phyloP scores from a whole-genome alignment of 2,113 vertebrate species.

The Cyprinus carpio region DNA sequence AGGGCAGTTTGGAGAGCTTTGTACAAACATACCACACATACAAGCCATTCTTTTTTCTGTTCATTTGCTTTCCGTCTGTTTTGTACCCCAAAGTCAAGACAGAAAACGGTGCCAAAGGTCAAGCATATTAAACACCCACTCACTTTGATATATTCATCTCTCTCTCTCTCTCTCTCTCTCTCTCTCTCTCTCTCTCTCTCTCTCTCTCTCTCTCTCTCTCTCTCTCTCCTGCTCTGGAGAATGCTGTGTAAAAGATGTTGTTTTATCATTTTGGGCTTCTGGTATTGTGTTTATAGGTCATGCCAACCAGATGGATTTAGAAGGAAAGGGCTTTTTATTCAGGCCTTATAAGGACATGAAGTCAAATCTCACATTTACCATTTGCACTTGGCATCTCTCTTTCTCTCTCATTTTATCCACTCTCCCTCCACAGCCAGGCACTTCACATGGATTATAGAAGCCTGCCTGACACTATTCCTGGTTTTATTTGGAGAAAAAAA shows the following conservation, averaged over 20 bases:
- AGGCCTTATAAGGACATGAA: constrained; percentile 51
- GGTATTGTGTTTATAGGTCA: constrained; percentile 61
- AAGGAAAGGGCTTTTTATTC: constrained; percentile 60
- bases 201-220: not conserved
- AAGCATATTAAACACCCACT: constrained; percentile 58
- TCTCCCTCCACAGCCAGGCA: not conserved
- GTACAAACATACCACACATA: constrained; percentile 38
- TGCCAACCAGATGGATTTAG: constrained; percentile 65
- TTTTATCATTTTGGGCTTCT: constrained; percentile 65
- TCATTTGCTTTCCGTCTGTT: constrained; percentile 12
- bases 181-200: not conserved
- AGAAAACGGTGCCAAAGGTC: constrained; percentile 51
- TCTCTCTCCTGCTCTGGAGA: constrained; percentile 24
- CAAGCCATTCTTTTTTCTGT: constrained; percentile 1
- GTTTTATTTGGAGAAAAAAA: not conserved
- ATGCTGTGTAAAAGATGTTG: constrained; percentile 37
- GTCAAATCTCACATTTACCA: constrained; percentile 31
- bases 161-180: constrained; percentile 25
- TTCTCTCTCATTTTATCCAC: constrained; percentile 1
- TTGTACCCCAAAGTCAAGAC: constrained; percentile 61
- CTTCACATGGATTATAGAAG: constrained; percentile 5
- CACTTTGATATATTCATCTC: constrained; percentile 54
- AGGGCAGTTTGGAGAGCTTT: constrained; percentile 26
- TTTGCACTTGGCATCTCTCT: constrained; percentile 30
- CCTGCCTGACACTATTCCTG: not conserved